Conservation (phyloP, 2,113 vertebrate species). For the Meleagris gallopavo region DNA sequence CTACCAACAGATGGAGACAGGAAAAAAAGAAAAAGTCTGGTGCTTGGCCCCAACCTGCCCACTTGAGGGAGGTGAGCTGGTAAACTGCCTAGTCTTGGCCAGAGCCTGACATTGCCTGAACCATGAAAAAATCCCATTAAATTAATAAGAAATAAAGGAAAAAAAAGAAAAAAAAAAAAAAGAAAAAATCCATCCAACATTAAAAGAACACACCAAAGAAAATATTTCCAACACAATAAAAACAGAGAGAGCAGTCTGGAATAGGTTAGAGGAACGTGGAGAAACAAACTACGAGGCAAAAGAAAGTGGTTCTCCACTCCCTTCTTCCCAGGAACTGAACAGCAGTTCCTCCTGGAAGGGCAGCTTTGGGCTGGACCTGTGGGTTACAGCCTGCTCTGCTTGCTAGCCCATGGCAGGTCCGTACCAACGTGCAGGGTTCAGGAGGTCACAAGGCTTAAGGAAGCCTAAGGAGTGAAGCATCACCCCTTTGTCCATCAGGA, state of each 20-base stretch:
- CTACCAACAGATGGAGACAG: conserved; percentile 60
- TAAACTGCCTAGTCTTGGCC: not conserved
- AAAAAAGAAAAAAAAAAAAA: not conserved
- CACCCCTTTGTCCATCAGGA: not conserved
- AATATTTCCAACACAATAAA: not conserved
- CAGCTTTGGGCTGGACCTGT: not conserved
- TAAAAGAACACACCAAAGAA: not conserved
- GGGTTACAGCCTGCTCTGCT: not conserved
- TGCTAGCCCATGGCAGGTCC: not conserved
- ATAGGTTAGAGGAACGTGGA: not conserved
- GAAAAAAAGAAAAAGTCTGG: conserved; percentile 12
- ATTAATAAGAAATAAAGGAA: not conserved
- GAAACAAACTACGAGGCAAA: not conserved
- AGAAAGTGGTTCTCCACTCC: not conserved
- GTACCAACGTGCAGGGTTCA: not conserved
- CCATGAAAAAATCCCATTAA: conserved; percentile 17
- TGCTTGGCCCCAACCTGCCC: not conserved
- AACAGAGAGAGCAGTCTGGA: not conserved
- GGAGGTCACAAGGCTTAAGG: not conserved
- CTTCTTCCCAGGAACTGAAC: not conserved
- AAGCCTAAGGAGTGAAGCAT: not conserved
- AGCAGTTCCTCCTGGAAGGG: not conserved
- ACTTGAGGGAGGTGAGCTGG: not conserved
- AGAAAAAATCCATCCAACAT: not conserved
- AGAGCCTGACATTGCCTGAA: conserved; percentile 3